Evolutionary conservation across 2,113 vertebrate genomes (phyloP), one percentile per base, ranked within the genome.

Genomic region (Nothobranchius furzeri): DNA sequence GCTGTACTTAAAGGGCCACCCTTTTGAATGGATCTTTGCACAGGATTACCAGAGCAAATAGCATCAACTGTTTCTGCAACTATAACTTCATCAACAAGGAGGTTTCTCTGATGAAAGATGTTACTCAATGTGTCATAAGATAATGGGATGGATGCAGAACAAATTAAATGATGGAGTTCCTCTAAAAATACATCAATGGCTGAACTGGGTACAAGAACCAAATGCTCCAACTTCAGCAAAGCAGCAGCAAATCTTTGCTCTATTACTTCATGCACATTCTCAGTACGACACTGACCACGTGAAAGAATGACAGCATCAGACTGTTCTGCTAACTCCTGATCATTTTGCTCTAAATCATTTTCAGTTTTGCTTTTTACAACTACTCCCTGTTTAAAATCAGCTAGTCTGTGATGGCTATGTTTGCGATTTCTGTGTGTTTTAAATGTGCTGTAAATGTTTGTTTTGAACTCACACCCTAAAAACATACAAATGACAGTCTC

Each of bases 201-300:
- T 64, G 54, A 8, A 12, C 7, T 52, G 3, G 61, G 49, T 25
- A 64, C 61, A 64, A 64, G 55, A 12, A 60, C 24, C 40, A 58
- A 70, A 60, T 64, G 40, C 7, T 76, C 60, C 7, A 76, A 49
- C 10, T 76, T 70, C 1, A 70, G 24, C 42, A 70, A 42, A 65
- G 61, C 49, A 48, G 35, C n/a, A 2, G 49, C 61, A 58, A 64
- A 70, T 49, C 20, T 70, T 11, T 48, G 48, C 60, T 70, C 66
- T 12, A 69, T 54, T 12, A 64, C 43, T 15, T 64, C 51, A 4
- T 47, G 13, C 35, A 76, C 30, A 25, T 75, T 36, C 2, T 69
- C 49, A 43, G 24, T 59, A n/a, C 64, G 65, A 63, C 46, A 47
- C 49, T 56, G 13, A 60, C 11, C 48, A 55, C 57, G 30, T 50